Evolutionary conservation across 2,797 vertebrate genomes (phyloP), one percentile per base, ranked within the genome.

Genomic region (Alfaro cultratus): DNA sequence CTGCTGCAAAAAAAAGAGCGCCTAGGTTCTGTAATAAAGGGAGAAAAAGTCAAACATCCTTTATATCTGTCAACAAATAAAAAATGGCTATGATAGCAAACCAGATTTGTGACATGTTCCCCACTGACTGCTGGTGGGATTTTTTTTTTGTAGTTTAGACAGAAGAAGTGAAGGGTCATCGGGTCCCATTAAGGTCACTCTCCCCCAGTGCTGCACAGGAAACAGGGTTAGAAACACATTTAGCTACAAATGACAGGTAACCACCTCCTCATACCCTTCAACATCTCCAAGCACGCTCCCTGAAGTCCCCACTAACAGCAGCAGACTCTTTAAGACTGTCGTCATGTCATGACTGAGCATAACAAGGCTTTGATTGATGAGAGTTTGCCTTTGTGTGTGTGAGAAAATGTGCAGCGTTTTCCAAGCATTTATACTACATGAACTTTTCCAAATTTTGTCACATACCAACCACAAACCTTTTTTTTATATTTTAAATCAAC

Each of bases 151-250:
- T 91, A 85, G 86, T 88, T 83, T 78, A 74, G 78, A 75, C 5
- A 76, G 78, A 86, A 67, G 85, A 76, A 49, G 13, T 47, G 68
- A 80, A 70, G 92, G 96, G 96, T 97, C 96, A 96, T 86, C 89
- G 95, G 96, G 94, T 94, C 93, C 92, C 87, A 83, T 86, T 88
- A 92, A 96, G 95, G 96, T 96, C 91, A 49, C 13, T 77, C 93
- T 94, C 90, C 86, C 87, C 88, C 77, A 71, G 85, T 26, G 75
- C 86, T 75, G 39, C 79, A 91, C 91, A 93, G 94, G 94, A 95
- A 94, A 84, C 85, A 73, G 87, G 94, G 93, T 95, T 95, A 95
- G 88, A 91, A 91, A 94, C 89, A 95, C 89, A 91, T 93, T 94
- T 90, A 89, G 91, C 80, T 86, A 78, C 82, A 91, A 86, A 81